Conservation (phyloP, 2,113 vertebrate genomes). For the Nymphicus hollandicus region DNA sequence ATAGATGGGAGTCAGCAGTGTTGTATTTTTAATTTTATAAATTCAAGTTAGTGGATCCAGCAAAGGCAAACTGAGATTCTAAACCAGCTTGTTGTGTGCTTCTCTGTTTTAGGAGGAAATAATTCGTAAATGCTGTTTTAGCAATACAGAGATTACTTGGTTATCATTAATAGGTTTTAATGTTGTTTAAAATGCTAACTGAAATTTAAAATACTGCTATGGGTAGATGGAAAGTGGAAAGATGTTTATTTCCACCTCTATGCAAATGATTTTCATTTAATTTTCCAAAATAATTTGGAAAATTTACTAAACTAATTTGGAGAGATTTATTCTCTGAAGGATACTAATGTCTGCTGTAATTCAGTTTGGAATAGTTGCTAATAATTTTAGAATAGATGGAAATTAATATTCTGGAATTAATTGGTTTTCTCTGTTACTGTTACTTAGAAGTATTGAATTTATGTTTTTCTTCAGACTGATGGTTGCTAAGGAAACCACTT, state of each 20-base stretch:
- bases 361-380: neutral
- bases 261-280: neutral
- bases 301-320: neutral
- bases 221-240: neutral
- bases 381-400: slow-evolving; percentile 44
- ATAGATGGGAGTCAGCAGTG: neutral
- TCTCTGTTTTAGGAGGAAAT: neutral
- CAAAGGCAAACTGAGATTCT: neutral
- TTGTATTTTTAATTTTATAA: neutral
- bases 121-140: neutral
- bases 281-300: neutral
- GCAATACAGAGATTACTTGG: neutral
- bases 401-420: slow-evolving; percentile 49
- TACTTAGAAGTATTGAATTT: slow-evolving; percentile 50
- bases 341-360: neutral
- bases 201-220: neutral
- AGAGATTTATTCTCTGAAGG: neutral
- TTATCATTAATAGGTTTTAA: neutral
- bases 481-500: slow-evolving; percentile 64
- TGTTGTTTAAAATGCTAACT: neutral
- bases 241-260: neutral
- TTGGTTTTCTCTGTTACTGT: slow-evolving; percentile 25
- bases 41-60: neutral
- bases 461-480: slow-evolving; percentile 17
- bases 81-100: neutral